Conservation (phyloP, 2,113 vertebrate species). For the Asarcornis scutulata region DNA sequence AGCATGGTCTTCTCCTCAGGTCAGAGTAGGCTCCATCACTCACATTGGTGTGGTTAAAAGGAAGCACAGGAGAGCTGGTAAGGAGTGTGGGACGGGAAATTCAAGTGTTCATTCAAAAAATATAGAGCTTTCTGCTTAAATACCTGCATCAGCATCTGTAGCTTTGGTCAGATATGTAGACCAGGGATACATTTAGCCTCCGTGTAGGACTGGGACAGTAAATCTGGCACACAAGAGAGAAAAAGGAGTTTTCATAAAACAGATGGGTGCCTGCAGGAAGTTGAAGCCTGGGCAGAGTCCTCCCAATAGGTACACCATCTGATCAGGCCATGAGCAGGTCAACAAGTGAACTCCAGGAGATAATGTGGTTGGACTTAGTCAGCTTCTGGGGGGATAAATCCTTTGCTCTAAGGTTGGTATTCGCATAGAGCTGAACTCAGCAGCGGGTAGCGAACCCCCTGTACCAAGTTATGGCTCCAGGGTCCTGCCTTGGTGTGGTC, state of each 20-base stretch:
- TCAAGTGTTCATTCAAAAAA: background rate
- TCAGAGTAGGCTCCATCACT: background rate
- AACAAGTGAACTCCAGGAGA: background rate
- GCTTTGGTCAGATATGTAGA: background rate
- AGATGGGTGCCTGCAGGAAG: background rate
- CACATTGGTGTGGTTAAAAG: background rate
- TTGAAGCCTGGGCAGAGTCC: background rate
- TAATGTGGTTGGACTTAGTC: background rate
- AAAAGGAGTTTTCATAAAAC: background rate
- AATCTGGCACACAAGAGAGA: background rate
- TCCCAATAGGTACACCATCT: background rate
- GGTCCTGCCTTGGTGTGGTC: background rate
- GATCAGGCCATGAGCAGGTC: background rate
- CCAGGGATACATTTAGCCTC: background rate
- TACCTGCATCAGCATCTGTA: background rate
- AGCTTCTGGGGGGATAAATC: background rate
- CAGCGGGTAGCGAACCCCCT: background rate
- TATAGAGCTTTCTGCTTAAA: background rate
- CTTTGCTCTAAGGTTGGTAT: background rate
- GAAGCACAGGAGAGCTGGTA: background rate
- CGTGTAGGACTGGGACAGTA: background rate
- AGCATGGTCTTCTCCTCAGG: background rate
- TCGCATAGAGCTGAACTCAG: background rate
- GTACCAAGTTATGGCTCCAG: no score
- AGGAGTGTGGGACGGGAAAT: background rate